Evolutionary conservation across 2,797 vertebrate genomes (phyloP).

Genomic region (Ptychobarbus kaznakovi): DNA sequence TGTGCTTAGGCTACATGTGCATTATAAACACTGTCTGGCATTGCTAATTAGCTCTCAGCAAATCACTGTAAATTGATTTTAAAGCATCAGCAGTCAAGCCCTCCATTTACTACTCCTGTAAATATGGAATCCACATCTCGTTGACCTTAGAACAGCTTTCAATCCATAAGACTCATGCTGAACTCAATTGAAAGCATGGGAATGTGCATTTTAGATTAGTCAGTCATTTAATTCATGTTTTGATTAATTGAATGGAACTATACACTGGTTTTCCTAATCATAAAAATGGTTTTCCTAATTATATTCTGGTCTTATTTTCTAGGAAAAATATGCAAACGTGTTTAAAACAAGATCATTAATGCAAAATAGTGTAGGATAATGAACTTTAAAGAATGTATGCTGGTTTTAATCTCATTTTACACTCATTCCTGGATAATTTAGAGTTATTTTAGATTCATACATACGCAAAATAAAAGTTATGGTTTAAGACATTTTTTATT

Average conservation of each 20-base stretch:
- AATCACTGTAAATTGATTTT: constrained; percentile 47
- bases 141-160: constrained; percentile 34
- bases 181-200: not conserved
- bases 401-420: not conserved
- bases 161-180: constrained; percentile 22
- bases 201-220: constrained; percentile 26
- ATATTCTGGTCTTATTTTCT: not conserved
- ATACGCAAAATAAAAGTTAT: not conserved
- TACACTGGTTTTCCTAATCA: not conserved
- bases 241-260: constrained; percentile 9
- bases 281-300: not conserved
- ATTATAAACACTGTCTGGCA: constrained; percentile 36
- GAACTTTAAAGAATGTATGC: not conserved
- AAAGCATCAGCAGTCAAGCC: constrained; percentile 13
- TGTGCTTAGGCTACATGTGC: not conserved
- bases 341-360: not conserved
- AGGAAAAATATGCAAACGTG: not conserved
- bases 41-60: constrained; percentile 37
- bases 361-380: not conserved
- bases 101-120: constrained; percentile 10
- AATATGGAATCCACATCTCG: constrained; percentile 22
- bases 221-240: constrained; percentile 28
- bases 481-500: not conserved
- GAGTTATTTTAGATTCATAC: not conserved
- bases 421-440: not conserved